Conservation (phyloP, 2,888 invertebrate genomes). For the Ariolimax columbianus region DNA sequence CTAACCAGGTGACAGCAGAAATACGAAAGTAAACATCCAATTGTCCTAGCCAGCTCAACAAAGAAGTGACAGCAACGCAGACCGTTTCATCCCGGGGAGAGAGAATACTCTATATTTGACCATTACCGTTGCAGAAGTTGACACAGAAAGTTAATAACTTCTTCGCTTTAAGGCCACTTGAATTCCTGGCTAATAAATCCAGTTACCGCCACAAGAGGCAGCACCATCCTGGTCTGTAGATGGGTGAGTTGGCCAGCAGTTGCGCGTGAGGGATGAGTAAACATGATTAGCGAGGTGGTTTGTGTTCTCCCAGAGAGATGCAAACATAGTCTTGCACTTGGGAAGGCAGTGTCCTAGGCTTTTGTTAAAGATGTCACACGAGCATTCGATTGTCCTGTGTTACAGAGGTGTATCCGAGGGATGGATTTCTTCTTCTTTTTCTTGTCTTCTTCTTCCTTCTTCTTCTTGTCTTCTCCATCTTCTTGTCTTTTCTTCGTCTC, state of each 20-base stretch:
- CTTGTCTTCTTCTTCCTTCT: too few relatives aligned
- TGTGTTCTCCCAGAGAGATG: background rate
- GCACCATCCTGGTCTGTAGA: background rate
- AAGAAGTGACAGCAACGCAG: background rate
- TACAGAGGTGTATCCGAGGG: background rate
- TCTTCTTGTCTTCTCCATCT: too few relatives aligned
- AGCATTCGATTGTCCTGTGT: background rate
- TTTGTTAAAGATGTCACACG: background rate
- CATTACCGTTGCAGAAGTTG: conserved; percentile 31
- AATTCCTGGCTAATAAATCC: conserved; percentile 40
- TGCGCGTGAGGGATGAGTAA: background rate
- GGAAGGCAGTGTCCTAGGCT: background rate
- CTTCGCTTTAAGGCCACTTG: conserved; percentile 32
- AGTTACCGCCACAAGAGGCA: background rate
- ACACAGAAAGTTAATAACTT: conserved; percentile 35
- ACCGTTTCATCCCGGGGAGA: conserved; percentile 4
- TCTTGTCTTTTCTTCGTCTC: too few relatives aligned
- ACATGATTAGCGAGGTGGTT: conserved; percentile 30
- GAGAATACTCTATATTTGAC: conserved; percentile 27
- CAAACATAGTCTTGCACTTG: background rate
- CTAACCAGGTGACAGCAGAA: conserved; percentile 20
- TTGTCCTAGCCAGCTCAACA: background rate
- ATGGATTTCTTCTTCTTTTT: too few relatives aligned
- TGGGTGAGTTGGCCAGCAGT: background rate
- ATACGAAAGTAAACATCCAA: conserved; percentile 25